phyloP scores from a whole-genome alignment of 2,113 vertebrate species.

The Thunnus maccoyii region DNA sequence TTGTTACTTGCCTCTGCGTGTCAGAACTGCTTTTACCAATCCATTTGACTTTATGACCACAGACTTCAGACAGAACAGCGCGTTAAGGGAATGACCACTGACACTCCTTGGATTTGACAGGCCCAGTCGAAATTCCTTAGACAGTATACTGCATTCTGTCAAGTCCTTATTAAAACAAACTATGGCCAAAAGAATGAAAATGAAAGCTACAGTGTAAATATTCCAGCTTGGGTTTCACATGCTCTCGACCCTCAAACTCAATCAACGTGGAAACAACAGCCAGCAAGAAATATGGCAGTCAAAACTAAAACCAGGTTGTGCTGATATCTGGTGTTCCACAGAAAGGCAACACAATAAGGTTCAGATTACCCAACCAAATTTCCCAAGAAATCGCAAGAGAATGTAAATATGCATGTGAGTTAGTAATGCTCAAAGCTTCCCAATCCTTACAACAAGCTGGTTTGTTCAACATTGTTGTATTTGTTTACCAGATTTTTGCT shows the following conservation, averaged over 20 bases:
- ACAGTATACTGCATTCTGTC: slow-evolving; percentile 64
- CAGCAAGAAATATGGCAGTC: slow-evolving; percentile 72
- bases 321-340: slow-evolving; percentile 73
- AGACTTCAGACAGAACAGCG: slow-evolving; percentile 31
- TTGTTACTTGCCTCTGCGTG: slow-evolving; percentile 28
- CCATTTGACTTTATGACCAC: slow-evolving; percentile 41
- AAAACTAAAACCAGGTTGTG: slow-evolving; percentile 77
- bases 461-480: slow-evolving; percentile 51
- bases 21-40: slow-evolving; percentile 53
- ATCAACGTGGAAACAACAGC: slow-evolving; percentile 75
- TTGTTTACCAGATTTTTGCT: slow-evolving; percentile 74
- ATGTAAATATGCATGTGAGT: slow-evolving; percentile 60
- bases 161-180: slow-evolving; percentile 76
- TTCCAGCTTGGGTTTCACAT: slow-evolving; percentile 56
- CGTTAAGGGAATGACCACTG: slow-evolving; percentile 49
- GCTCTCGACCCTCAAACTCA: slow-evolving; percentile 62
- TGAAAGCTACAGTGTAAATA: slow-evolving; percentile 71
- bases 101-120: slow-evolving; percentile 59
- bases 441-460: slow-evolving; percentile 53
- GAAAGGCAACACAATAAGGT: slow-evolving; percentile 76
- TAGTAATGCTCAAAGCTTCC: slow-evolving; percentile 53
- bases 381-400: slow-evolving; percentile 59
- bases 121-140: slow-evolving; percentile 47
- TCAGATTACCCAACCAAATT: slow-evolving; percentile 79
- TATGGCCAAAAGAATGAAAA: slow-evolving; percentile 41